Conservation (phyloP, 2,797 vertebrate species). For the Columba guinea region DNA sequence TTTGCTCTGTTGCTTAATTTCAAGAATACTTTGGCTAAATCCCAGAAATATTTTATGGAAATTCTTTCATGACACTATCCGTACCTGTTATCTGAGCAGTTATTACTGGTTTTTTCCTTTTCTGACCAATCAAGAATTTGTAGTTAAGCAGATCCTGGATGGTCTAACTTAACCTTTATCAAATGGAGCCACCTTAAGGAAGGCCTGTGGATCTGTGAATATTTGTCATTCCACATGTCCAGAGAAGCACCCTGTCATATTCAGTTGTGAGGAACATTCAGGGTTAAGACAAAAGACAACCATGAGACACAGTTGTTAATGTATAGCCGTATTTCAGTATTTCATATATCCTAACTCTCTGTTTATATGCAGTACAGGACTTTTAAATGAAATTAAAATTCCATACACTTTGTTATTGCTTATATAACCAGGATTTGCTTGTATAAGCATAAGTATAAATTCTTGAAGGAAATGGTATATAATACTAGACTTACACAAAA, state of each 20-base stretch:
- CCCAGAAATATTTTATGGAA: neutral
- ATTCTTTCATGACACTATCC: neutral
- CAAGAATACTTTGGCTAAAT: neutral
- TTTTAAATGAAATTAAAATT: neutral
- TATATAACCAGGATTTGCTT: neutral
- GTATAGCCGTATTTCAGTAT: neutral
- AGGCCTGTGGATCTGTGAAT: neutral
- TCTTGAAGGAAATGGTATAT: neutral
- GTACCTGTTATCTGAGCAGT: neutral
- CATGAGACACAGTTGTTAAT: neutral
- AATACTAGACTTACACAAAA: neutral
- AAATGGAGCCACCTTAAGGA: conserved; percentile 69
- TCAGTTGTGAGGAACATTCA: neutral
- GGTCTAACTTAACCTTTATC: conserved; percentile 44
- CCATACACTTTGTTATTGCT: neutral
- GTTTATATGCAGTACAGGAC: neutral
- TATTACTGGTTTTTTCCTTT: neutral
- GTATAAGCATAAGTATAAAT: neutral
- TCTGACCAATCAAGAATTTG: neutral
- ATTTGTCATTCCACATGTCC: neutral
- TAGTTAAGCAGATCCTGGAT: neutral
- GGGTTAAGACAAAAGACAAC: neutral
- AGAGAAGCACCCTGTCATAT: neutral
- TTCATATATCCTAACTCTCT: neutral
- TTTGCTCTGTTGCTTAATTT: neutral